These are phyloP conservation scores for Ennomos quercinarius DNA, from an alignment of 2,888 invertebrate species.

Conservation along the genomic window DNA sequence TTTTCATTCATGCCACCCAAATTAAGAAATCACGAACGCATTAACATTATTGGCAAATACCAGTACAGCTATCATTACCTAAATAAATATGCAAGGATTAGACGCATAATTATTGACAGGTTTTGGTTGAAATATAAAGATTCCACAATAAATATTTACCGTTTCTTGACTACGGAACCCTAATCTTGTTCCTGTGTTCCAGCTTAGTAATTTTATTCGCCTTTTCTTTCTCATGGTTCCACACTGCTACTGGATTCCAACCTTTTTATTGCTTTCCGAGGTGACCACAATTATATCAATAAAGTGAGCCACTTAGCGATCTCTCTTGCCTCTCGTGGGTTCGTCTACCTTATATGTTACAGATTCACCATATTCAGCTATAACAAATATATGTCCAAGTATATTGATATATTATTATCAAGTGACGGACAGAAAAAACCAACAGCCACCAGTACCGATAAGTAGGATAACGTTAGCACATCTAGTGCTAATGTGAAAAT, in stretches of 20 bases:
- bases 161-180: slow-evolving; percentile 59
- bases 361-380: slow-evolving; percentile 49
- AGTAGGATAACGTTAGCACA: slow-evolving; percentile 78
- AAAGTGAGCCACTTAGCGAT: slow-evolving; percentile 57
- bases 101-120: not conserved
- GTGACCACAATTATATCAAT: slow-evolving; percentile 75
- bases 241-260: slow-evolving; percentile 79
- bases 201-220: slow-evolving; percentile 66
- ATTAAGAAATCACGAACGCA: slow-evolving; percentile 5
- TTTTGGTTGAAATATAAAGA: no score
- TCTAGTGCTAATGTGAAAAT: slow-evolving; percentile 63
- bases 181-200: slow-evolving; percentile 43
- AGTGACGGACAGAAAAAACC: slow-evolving; percentile 68
- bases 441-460: slow-evolving; percentile 66
- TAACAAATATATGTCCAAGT: slow-evolving; percentile 50
- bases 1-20: slow-evolving; percentile 12
- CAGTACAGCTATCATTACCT: no score
- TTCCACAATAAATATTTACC: not conserved
- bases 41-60: no score
- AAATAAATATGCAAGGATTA: no score
- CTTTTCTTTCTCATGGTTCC: slow-evolving; percentile 80
- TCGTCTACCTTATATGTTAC: slow-evolving; percentile 55
- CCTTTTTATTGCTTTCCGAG: slow-evolving; percentile 67
- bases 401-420: slow-evolving; percentile 60
- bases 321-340: slow-evolving; percentile 48